Base-by-base conservation (phyloP, 2,113 vertebrate species). In the Menidia beryllina region DNA sequence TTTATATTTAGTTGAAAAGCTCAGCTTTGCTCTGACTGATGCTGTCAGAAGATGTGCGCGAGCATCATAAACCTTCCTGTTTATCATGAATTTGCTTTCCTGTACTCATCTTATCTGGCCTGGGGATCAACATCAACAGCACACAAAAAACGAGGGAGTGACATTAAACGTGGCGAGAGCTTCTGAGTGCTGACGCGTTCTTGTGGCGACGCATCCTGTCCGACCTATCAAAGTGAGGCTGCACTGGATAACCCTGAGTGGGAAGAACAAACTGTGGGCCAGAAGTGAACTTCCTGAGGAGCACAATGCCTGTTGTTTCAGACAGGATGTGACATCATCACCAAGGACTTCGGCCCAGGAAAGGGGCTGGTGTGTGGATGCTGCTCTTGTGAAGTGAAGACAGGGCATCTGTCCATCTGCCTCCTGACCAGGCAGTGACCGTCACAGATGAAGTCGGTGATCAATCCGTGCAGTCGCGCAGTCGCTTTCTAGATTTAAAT, bases 291-390 rank as follows among this genome's bases (percentile, higher is more conserved):
- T 85, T 89, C 85, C 89, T 69, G 43, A 3, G 36, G 10, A 80
- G 27, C 55, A 90, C 89, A 88, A 88, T 88, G 79, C 74, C 75
- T 49, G 72, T 83, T 89, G 72, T 89, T 83, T 66, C 51, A 85
- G 77, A 86, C 79, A 78, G 85, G 87, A 89, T 65, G 71, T 83
- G 87, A 85, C 81, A 73, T 87, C 81, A 73, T 36, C 38, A 27
- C 19, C 25, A 68, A 90, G 62, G 81, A 74, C 66, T 61, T 4
- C 17, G 64, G 4, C 24, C 54, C 62, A 69, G 80, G 84, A 84
- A 34, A 82, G 71, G 19, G 39, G 45, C 48, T 69, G 34, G 52
- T 48, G 52, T 48, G 56, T 26, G 47, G 19, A 13, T 59, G 15
- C 68, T 58, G 66, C 45, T 62, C 34, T 21, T 70, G 38, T 45